Evolutionary conservation across 2,888 invertebrate species (phyloP), one percentile per base, ranked within the genome.

Genomic region (Synergus japonicus): DNA sequence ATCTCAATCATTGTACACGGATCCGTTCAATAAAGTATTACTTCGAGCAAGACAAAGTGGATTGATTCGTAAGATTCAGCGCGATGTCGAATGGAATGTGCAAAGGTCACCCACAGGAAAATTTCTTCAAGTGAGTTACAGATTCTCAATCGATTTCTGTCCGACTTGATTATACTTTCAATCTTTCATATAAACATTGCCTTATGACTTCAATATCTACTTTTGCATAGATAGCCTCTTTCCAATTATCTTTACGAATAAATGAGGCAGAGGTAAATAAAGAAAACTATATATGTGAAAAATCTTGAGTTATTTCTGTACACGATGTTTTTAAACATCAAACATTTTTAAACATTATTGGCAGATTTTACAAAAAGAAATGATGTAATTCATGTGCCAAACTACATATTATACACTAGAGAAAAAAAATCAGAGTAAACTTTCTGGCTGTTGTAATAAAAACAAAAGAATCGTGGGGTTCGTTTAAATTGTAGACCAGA

Each of bases 11-110:
- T 92, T 96, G 0, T 96, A 95, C 87, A 93, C 94, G 5, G 92
- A 93, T 0, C 93, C 95, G 83, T 90, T 97, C 13, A 95, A 94
- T 86, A 90, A 92, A 0, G 94, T 95, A 79, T 93, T 96, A 4
- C 90, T 94, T 54, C 92, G 94, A 77, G 94, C 95, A 73, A 90
- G 94, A n/a, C 95, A 97, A 90, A 94, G 94, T 84, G 97, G 97
- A 0, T 92, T 96, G 5, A 86, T 96, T 29, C 90, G 92, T 43
- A 97, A 97, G 92, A 93, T 96, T 9, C 92, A 93, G 37, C 93
- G 94, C 79, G 96, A 97, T 89, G 94, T 96, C 0, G 94, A 95
- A 78, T 97, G 96, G 95, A 94, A 94, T 83, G 94, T 95, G 92
- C 95, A 96, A 88, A 93, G 96, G 78, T 94, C 94, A 66, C 88